Evolutionary conservation across 2,113 vertebrate genomes (phyloP).

Genomic region (Eulacestoma nigropectus): DNA sequence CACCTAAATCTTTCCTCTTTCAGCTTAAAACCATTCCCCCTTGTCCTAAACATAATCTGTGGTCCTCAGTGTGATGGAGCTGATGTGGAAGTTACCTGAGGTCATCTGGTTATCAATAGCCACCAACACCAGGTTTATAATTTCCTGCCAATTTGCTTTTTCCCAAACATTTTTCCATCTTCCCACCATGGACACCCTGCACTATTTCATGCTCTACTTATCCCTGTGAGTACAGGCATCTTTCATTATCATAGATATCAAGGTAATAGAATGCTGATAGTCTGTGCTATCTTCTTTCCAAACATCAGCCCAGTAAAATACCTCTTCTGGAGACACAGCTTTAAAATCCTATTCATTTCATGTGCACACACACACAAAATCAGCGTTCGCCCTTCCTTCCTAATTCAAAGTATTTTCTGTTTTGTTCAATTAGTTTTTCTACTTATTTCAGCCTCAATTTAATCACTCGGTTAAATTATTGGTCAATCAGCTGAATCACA

Average conservation of each 20-base stretch:
- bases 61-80: background rate
- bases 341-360: background rate
- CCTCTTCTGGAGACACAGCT: background rate
- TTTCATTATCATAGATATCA: background rate
- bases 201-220: background rate
- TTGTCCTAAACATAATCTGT: background rate
- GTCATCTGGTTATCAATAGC: background rate
- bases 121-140: background rate
- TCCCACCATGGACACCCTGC: background rate
- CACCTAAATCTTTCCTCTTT: background rate
- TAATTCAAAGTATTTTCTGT: background rate
- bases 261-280: background rate
- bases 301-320: background rate
- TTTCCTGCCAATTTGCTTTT: background rate
- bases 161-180: background rate
- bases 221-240: background rate
- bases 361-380: background rate
- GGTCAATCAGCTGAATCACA: background rate
- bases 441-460: background rate
- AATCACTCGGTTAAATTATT: background rate
- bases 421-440: background rate
- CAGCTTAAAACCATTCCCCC: background rate
- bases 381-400: background rate
- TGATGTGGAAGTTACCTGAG: background rate
- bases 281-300: background rate